Base-by-base conservation (phyloP, 1,140 invertebrate species). In the Drosophila repletoides region DNA sequence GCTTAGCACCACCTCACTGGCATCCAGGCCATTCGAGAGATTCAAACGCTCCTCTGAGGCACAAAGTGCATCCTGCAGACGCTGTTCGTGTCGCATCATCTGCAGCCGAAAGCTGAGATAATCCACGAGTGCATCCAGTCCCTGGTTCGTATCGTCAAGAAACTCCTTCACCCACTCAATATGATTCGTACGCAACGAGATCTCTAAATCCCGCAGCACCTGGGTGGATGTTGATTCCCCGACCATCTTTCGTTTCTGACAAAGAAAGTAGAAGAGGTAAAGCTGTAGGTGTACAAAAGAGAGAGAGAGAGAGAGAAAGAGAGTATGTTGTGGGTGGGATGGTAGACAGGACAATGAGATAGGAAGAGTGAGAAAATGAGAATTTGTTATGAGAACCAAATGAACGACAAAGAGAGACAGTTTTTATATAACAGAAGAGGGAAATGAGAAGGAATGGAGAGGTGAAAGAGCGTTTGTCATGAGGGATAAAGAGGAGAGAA, bases 111-210 rank as follows among this genome's bases (percentile, higher is more conserved):
- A 98, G 91, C 96, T 97, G 63, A 99, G 93, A 92, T 99, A 99
- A 91, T 99, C 97, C 58, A 99, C 96, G 51, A 99, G 92, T 31
- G 98, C 96, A 91, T 99, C 97, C 49, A 99, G 91, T 2, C 98
- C 98, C 90, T 96, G 95, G 91, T 99, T 98, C 60, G 97, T 94
- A 73, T 99, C 97, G 91, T 98, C 96, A 31, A 99, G 92, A 92
- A 99, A 99, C 91, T 99, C 97, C 80, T 97, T 93, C 24, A 99
- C 98, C 98, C 98, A 99, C 97, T 99, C 98, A 88, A 99, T 99
- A 90, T 98, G 97, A 93, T 99, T 99, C 36, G 98, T 99, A 76
- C 98, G 93, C 52, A 99, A 92, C 5, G 98, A 99, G 88, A 99
- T 99, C 93, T 99, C 98, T 74, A 99, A 93, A 92, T 99, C 98